Evolutionary conservation across 2,888 invertebrate species (phyloP).

Genomic region (Chaetoderma sp.): DNA sequence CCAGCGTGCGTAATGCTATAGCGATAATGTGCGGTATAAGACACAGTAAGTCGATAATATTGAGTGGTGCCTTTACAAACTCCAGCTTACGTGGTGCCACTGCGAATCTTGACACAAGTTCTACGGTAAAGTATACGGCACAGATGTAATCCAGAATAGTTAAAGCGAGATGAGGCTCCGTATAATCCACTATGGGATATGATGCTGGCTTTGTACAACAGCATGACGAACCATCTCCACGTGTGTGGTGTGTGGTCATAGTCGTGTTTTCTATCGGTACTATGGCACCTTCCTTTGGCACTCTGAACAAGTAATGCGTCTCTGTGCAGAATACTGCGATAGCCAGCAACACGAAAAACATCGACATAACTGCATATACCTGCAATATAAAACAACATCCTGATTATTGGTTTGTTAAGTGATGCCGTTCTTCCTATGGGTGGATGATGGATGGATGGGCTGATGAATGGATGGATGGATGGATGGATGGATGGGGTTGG

Average conservation of each 20-base stretch:
- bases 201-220: constrained; percentile 22
- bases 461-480: no score
- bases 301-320: constrained; percentile 61
- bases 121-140: constrained; percentile 60
- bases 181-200: constrained; percentile 38
- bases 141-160: constrained; percentile 58
- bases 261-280: background rate
- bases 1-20: constrained; percentile 54
- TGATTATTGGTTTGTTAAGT: background rate
- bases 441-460: no score
- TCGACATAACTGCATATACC: constrained; percentile 63
- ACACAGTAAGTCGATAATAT: constrained; percentile 64
- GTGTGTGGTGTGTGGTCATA: no score
- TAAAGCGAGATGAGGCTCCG: constrained; percentile 57
- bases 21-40: constrained; percentile 61
- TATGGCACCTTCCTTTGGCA: constrained; percentile 41
- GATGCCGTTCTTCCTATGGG: background rate
- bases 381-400: constrained; percentile 33
- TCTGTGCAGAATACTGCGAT: constrained; percentile 65
- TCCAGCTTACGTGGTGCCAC: constrained; percentile 53
- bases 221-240: constrained; percentile 15
- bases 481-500: no score
- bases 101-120: constrained; percentile 49
- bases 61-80: constrained; percentile 58
- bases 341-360: constrained; percentile 64